Evolutionary conservation across 2,797 vertebrate species (phyloP), one percentile per base, ranked within the genome.

Genomic region (Geotrypetes seraphini): DNA sequence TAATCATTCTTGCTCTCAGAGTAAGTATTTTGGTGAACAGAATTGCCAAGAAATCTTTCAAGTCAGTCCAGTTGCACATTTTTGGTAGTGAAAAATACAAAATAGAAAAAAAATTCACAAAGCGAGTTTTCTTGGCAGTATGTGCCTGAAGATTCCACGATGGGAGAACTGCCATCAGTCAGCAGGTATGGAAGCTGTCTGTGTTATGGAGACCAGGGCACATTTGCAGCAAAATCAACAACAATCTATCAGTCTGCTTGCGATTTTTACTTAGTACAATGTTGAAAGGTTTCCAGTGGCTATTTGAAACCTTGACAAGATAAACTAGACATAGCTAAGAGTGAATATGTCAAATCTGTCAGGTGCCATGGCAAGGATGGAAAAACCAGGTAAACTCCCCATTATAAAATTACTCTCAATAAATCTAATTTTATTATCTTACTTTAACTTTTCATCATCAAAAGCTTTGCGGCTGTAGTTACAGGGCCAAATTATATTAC

Each of bases 1-100:
- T 62, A 75, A 77, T 84, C 77, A 83, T 61, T 53, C 53, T 37
- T 70, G 59, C 65, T 74, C 80, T 80, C 66, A 62, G 66, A 77
- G 50, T 66, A 70, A 66, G 43, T 58, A 50, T 50, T 58, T 63
- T 63, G 40, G 35, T 56, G 70, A 72, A n/a, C n/a, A n/a, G n/a
- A 75, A 60, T 55, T 34, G 63, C 62, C 60, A 70, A 71, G 57
- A 53, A 33, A 59, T 53, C 45, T 52, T 52, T 68, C 31, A 63
- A 69, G 30, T 21, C 31, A 58, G 28, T 22, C 44, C 56, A 48
- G 39, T 27, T 55, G 43, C 43, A 69, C 58, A 36, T 46, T 71
- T 65, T 73, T 65, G 77, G 69, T 57, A 66, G 60, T 47, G 60
- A 25, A 33, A 47, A 57, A 53, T 66, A 26, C 18, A 44, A 29